Evolutionary conservation across 2,113 vertebrate genomes (phyloP), one percentile per base, ranked within the genome.

Genomic region (Bos javanicus): DNA sequence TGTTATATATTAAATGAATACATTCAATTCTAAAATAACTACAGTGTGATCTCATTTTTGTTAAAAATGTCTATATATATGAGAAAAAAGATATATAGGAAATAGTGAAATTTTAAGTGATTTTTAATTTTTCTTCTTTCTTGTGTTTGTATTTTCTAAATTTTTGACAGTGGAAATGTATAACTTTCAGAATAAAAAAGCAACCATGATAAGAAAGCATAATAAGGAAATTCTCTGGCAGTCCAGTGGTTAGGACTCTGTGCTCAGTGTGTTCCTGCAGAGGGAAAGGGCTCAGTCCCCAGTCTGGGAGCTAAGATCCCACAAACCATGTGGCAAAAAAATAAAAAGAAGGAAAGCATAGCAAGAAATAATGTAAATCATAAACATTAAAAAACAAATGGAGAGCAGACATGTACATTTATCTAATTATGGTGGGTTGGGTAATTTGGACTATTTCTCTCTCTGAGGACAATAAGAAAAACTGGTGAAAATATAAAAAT

Each of bases 31-130:
- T n/a, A 46, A 91, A 91, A 96, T 85, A 94, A 81, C 50, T 80
- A 83, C 26, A 26, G 25, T 6, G 6, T 90, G 54, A 87, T 80
- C 43, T 71, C 48, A 94, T 59, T 95, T 95, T 88, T 62, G 52
- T 94, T 94, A 78, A 90, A 96, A 94, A 76, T 50, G 25, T 88
- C 78, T 93, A n/a, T 78, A 52, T 64, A 62, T 93, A 87, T 78
- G n/a, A 56, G n/a, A 92, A 78, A 92, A 92, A 84, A 78, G 39
- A 87, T 13, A 56, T 88, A 26, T 46, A 91, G 76, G 43, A 86
- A 93, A 91, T 62, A 25, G 54, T 48, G 28, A 87, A 82, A 90
- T 87, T 67, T 17, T 57, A 60, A 67, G 43, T 48, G 26, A 93
- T 52, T 97, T 94, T 64, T 26, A 89, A 50, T 21, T 23, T 95